These are phyloP conservation scores for Trinectes maculatus DNA, from an alignment of 2,113 vertebrate genomes.

Conservation along the genomic window DNA sequence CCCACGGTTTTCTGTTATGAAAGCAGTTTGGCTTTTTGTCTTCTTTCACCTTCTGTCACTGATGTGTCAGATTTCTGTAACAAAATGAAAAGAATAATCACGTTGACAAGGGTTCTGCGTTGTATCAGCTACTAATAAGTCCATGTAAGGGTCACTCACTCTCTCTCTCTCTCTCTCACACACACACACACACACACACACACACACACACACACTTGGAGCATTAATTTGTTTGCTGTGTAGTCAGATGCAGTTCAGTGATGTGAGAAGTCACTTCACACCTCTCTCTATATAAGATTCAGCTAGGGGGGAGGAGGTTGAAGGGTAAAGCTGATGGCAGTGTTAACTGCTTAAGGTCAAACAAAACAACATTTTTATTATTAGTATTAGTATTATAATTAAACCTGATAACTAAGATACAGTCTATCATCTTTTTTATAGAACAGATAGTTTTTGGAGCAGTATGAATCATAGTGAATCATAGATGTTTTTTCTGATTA, in stretches of 20 bases:
- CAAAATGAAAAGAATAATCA: constrained; percentile 10
- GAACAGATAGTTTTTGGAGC: too few species aligned
- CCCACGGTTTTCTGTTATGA: not conserved
- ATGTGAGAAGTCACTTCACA: constrained; percentile 59
- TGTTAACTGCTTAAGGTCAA: constrained; percentile 5
- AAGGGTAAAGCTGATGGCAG: constrained; percentile 35
- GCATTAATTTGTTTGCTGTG: not conserved
- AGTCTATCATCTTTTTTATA: too few species aligned
- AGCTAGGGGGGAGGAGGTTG: constrained; percentile 53
- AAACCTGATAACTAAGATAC: too few species aligned
- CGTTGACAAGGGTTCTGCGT: constrained; percentile 18
- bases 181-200: not conserved
- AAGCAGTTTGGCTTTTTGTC: not conserved
- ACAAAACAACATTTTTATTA: not conserved
- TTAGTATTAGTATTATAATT: too few species aligned
- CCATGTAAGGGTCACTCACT: not conserved
- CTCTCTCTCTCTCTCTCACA: too few species aligned
- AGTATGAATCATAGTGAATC: too few species aligned
- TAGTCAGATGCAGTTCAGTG: constrained; percentile 27
- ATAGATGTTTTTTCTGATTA: too few species aligned
- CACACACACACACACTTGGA: not conserved
- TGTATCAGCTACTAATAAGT: constrained; percentile 6
- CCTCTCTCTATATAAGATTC: constrained; percentile 29
- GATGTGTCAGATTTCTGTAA: constrained; percentile 8
- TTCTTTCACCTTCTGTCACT: not conserved